Conservation (phyloP, 2,888 invertebrate species). For the Pseudolycoriella hygida region DNA sequence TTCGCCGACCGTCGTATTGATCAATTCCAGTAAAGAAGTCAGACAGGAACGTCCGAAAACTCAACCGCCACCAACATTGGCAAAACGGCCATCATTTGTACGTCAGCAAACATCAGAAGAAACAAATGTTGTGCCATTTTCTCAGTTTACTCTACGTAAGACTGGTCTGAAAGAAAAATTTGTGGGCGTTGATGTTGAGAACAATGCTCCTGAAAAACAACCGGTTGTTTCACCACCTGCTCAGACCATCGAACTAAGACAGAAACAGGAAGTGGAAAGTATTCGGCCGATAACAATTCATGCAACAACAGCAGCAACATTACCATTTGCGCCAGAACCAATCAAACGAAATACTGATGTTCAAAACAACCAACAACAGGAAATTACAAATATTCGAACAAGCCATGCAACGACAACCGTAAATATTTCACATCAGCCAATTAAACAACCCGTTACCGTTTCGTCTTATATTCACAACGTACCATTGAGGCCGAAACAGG, state of each 20-base stretch:
- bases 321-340: slow-evolving; percentile 19
- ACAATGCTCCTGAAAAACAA: too few relatives aligned
- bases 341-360: slow-evolving; percentile 22
- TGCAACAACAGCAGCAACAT: not conserved
- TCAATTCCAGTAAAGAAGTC: too few relatives aligned
- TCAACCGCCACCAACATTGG: slow-evolving; percentile 3
- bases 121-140: slow-evolving; percentile 20
- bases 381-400: not conserved
- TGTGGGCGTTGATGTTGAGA: not conserved
- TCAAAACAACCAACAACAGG: not conserved
- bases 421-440: not conserved
- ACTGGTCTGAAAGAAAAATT: slow-evolving; percentile 27
- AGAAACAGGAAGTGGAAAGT: not conserved
- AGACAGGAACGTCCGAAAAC: not conserved
- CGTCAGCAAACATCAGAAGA: too few relatives aligned
- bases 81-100: not conserved
- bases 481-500: not conserved
- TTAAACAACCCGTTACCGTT: not conserved
- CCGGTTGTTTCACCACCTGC: too few relatives aligned
- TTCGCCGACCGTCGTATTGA: too few relatives aligned
- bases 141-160: slow-evolving; percentile 30
- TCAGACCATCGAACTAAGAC: not conserved
- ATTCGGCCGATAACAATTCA: not conserved
- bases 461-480: not conserved
- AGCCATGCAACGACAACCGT: not conserved